These are phyloP conservation scores for Nomia melanderi DNA, from an alignment of 1,140 invertebrate genomes.

Conservation along the genomic window DNA sequence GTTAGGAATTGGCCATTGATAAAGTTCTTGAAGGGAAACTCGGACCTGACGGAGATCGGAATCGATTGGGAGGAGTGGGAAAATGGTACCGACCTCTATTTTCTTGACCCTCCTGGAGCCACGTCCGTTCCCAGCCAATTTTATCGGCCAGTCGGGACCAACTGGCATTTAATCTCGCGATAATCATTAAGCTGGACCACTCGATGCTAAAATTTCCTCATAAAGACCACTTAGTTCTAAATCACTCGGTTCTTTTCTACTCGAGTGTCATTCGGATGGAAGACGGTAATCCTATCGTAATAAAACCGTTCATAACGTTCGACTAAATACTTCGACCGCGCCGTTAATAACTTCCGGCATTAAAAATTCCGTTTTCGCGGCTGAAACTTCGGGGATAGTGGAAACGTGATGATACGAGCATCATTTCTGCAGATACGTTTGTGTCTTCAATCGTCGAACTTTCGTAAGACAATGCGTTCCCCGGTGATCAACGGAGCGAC, in stretches of 20 bases:
- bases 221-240: conserved; percentile 40
- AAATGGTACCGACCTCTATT: background rate
- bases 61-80: conserved; percentile 8
- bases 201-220: conserved; percentile 46
- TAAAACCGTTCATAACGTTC: conserved; percentile 41
- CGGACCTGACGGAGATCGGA: conserved; percentile 14
- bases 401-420: background rate
- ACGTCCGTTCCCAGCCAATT: conserved; percentile 14
- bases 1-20: conserved; percentile 55
- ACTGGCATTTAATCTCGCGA: conserved; percentile 39
- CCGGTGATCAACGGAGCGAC: background rate
- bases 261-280: conserved; percentile 30
- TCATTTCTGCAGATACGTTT: conserved; percentile 25
- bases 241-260: conserved; percentile 24
- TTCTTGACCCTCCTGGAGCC: conserved; percentile 24
- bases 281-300: conserved; percentile 27
- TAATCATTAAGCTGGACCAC: conserved; percentile 34
- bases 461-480: conserved; percentile 14
- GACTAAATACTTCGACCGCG: conserved; percentile 23
- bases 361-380: conserved; percentile 16
- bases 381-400: conserved; percentile 10
- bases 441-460: background rate
- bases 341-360: conserved; percentile 21
- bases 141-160: conserved; percentile 15
- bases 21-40: conserved; percentile 48